These are phyloP conservation scores for Phycodurus eques DNA, from an alignment of 2,113 vertebrate genomes.

Conservation along the genomic window DNA sequence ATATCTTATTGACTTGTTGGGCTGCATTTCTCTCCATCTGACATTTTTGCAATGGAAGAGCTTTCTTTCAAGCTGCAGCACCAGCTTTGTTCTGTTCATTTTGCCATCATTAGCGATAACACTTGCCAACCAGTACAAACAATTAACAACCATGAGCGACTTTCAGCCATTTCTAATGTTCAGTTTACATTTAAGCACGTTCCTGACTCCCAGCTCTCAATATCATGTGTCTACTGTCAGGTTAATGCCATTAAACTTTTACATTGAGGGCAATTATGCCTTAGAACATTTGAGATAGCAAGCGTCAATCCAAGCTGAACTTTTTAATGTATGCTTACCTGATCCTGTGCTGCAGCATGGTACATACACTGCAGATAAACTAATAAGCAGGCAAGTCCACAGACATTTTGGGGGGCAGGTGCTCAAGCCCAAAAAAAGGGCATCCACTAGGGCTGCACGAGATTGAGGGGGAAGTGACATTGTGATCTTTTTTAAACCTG, in stretches of 20 bases:
- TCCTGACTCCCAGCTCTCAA: not conserved
- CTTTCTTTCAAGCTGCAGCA: not conserved
- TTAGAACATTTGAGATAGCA: conserved; percentile 8
- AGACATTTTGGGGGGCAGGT: not conserved
- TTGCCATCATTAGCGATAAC: conserved; percentile 23
- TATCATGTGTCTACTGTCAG: not conserved
- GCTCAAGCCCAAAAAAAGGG: no score
- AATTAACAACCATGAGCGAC: not conserved
- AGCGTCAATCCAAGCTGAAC: not conserved
- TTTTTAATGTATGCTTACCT: conserved; percentile 2
- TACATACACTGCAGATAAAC: not conserved
- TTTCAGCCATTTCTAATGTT: not conserved
- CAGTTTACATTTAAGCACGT: not conserved
- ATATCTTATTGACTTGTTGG: conserved; percentile 13
- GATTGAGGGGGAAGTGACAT: no score
- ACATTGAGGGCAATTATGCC: conserved; percentile 19
- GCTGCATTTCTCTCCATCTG: conserved; percentile 1
- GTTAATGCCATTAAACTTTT: not conserved
- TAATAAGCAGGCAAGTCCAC: not conserved
- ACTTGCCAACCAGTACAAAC: not conserved
- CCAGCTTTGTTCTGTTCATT: conserved; percentile 10
- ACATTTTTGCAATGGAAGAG: conserved; percentile 4
- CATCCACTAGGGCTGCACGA: no score
- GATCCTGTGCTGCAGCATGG: conserved; percentile 8
- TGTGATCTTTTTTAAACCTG: no score